These are phyloP conservation scores for Saxicola maurus DNA, from an alignment of 2,797 vertebrate genomes.

Conservation along the genomic window DNA sequence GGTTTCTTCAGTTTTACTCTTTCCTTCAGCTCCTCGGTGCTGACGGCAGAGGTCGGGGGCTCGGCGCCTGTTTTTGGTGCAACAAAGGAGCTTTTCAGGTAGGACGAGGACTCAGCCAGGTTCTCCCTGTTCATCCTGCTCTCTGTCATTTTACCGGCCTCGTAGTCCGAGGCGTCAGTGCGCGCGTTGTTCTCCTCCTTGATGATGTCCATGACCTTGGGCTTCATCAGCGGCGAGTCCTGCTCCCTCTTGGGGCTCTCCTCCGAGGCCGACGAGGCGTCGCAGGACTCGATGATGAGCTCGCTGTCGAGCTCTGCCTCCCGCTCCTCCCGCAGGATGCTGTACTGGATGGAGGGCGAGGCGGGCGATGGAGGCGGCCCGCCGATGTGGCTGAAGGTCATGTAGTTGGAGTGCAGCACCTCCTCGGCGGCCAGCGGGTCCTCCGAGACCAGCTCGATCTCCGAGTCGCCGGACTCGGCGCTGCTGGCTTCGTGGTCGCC, in stretches of 20 bases:
- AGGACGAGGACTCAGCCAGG: constrained; percentile 50
- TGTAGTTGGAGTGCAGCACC: constrained; percentile 76
- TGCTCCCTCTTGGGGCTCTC: constrained; percentile 96
- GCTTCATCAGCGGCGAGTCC: constrained; percentile 82
- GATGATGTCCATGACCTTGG: constrained; percentile 72
- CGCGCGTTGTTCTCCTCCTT: constrained; percentile 71
- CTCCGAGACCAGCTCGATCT: constrained; percentile 94
- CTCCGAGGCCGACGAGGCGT: constrained; percentile 86
- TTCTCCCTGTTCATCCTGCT: constrained; percentile 66
- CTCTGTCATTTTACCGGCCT: constrained; percentile 56
- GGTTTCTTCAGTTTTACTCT: constrained; percentile 54
- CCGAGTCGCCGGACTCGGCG: constrained; percentile 92
- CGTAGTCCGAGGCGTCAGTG: constrained; percentile 61
- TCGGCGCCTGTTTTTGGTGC: constrained; percentile 70
- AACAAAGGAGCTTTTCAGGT: constrained; percentile 69
- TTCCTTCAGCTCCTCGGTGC: constrained; percentile 31
- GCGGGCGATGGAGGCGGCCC: constrained; percentile 75
- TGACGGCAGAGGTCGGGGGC: constrained; percentile 66
- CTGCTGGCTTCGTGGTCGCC: constrained; percentile 86
- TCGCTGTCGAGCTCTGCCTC: constrained; percentile 98
- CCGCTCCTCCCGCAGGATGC: constrained; percentile 93
- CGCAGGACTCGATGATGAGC: constrained; percentile 91
- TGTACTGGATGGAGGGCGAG: constrained; percentile 87
- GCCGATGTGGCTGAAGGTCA: constrained; percentile 79
- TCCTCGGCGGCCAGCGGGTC: constrained; percentile 78